phyloP scores from a whole-genome alignment of 2,113 vertebrate species.

The Poeciliopsis prolifica region DNA sequence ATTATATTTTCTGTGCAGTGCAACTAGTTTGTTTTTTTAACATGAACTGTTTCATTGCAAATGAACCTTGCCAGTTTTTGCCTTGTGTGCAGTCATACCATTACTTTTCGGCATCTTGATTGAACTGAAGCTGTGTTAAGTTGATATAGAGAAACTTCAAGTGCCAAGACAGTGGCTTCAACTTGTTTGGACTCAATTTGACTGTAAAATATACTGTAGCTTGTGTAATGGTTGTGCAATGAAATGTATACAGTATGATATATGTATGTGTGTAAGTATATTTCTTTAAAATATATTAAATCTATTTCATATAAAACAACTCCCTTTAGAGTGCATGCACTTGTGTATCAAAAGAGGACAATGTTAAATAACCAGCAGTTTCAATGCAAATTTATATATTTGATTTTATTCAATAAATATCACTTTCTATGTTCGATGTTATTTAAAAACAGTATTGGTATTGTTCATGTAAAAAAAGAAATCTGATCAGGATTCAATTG shows the following conservation, averaged over 20 bases:
- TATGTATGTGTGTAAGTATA: conserved; percentile 66
- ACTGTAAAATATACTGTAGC: conserved; percentile 48
- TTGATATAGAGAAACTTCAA: conserved; percentile 12
- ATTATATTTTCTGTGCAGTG: conserved; percentile 5
- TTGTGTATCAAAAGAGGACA: conserved; percentile 14
- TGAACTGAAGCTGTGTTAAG: not conserved
- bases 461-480: conserved; percentile 41
- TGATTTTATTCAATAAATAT: conserved; percentile 71
- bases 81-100: not conserved
- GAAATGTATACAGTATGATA: conserved; percentile 61
- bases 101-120: conserved; percentile 14
- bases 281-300: conserved; percentile 76
- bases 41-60: not conserved
- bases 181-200: conserved; percentile 20
- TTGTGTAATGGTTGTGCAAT: conserved; percentile 65
- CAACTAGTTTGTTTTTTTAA: not conserved
- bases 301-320: conserved; percentile 75
- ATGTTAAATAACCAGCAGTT: conserved; percentile 3
- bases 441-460: conserved; percentile 48
- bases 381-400: not conserved
- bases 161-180: conserved; percentile 6
- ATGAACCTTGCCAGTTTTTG: not conserved
- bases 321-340: conserved; percentile 36
- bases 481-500: conserved; percentile 22
- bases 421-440: conserved; percentile 36